phyloP scores from a whole-genome alignment of 2,888 invertebrate genomes.

The Rosalia funebris region DNA sequence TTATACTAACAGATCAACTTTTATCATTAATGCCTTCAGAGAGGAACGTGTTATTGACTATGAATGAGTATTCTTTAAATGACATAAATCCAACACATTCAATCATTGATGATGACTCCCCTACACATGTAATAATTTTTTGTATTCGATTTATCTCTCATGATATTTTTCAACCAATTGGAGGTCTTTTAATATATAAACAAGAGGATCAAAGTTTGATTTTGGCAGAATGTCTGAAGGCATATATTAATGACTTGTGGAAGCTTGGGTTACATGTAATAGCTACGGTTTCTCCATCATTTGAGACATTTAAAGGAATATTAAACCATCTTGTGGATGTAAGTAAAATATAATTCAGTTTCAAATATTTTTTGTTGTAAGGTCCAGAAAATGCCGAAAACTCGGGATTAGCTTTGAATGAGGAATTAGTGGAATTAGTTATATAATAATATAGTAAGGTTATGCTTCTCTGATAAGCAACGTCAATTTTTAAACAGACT shows the following conservation, averaged over 20 bases:
- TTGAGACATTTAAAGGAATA: slow-evolving; percentile 36
- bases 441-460: too few species aligned
- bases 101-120: slow-evolving; percentile 24
- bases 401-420: too few species aligned
- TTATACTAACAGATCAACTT: slow-evolving; percentile 32
- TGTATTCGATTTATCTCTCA: slow-evolving; percentile 33
- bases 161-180: slow-evolving; percentile 42
- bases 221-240: slow-evolving; percentile 39
- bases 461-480: too few species aligned
- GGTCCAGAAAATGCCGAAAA: too few species aligned
- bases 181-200: slow-evolving; percentile 35
- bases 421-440: too few species aligned
- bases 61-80: slow-evolving; percentile 34
- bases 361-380: too few species aligned
- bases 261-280: slow-evolving; percentile 39
- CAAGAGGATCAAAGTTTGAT: slow-evolving; percentile 33
- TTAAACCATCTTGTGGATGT: slow-evolving; percentile 36
- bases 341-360: too few species aligned
- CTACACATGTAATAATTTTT: slow-evolving; percentile 36
- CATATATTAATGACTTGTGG: slow-evolving; percentile 41
- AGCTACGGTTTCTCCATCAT: slow-evolving; percentile 41
- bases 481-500: too few species aligned
- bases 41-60: slow-evolving; percentile 35
- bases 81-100: slow-evolving; percentile 35
- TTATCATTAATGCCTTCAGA: slow-evolving; percentile 33